Evolutionary conservation across 2,797 vertebrate genomes (phyloP).

Genomic region (Pipistrellus pipistrellus): DNA sequence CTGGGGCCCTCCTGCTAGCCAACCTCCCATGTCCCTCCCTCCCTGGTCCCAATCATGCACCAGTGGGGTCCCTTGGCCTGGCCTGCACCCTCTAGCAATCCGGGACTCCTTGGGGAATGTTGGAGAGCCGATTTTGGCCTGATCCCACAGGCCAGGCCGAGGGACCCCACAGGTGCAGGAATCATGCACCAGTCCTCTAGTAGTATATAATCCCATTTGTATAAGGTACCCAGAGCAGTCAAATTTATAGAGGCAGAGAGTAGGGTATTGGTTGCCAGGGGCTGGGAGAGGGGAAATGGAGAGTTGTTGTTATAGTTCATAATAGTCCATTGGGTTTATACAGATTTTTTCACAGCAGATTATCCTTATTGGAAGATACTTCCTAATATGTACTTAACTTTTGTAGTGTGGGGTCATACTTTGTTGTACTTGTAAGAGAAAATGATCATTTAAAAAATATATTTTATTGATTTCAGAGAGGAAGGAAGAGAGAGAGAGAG

Average conservation of each 20-base stretch:
- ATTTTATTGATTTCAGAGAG: too few species aligned
- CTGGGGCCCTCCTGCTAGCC: too few species aligned
- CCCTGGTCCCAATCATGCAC: too few species aligned
- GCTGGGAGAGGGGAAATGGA: not conserved
- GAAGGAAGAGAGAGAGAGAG: too few species aligned
- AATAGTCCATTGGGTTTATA: slow-evolving; percentile 54
- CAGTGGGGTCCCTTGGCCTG: too few species aligned
- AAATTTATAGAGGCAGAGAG: not conserved
- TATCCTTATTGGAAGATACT: slow-evolving; percentile 64
- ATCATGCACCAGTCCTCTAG: too few species aligned
- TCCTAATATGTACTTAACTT: slow-evolving; percentile 71
- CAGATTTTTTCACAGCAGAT: slow-evolving; percentile 75
- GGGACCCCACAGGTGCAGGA: too few species aligned
- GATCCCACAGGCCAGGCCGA: too few species aligned
- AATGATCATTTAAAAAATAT: slow-evolving; percentile 79
- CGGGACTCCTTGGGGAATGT: too few species aligned
- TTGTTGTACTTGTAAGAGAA: slow-evolving; percentile 90
- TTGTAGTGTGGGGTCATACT: slow-evolving; percentile 88
- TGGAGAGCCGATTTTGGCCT: too few species aligned
- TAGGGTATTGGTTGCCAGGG: not conserved
- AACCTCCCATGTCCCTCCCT: too few species aligned
- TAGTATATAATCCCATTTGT: not conserved
- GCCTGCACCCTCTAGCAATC: too few species aligned
- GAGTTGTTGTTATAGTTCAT: not conserved
- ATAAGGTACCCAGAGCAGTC: not conserved